Conservation (phyloP, 2,113 vertebrate species). For the Gymnocephalus cernua region DNA sequence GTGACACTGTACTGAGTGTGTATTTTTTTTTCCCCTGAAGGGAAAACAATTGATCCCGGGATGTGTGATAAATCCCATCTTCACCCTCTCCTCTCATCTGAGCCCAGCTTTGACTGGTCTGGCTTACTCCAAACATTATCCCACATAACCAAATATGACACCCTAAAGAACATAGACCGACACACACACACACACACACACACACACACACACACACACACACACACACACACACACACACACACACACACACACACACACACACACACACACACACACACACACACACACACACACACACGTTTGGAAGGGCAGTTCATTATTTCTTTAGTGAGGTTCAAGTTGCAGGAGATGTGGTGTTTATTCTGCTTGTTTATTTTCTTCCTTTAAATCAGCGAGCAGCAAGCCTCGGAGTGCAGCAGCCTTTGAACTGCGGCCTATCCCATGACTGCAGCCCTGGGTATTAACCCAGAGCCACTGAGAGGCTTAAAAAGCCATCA, state of each 20-base stretch:
- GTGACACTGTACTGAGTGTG: slow-evolving; percentile 19
- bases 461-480: slow-evolving; percentile 85
- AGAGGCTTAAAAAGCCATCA: slow-evolving; percentile 90
- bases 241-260: slow-evolving; percentile 9
- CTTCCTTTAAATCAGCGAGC: slow-evolving; percentile 68
- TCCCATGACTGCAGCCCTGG: slow-evolving; percentile 81
- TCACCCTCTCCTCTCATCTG: slow-evolving; percentile 65
- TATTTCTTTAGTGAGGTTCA: slow-evolving; percentile 76
- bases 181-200: slow-evolving; percentile 13
- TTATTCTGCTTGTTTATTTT: slow-evolving; percentile 81
- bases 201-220: slow-evolving; percentile 10
- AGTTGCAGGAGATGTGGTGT: slow-evolving; percentile 75
- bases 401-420: slow-evolving; percentile 72
- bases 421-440: slow-evolving; percentile 79
- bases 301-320: slow-evolving; percentile 69
- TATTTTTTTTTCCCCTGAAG: slow-evolving; percentile 38
- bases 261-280: slow-evolving; percentile 24
- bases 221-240: slow-evolving; percentile 9
- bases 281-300: slow-evolving; percentile 10
- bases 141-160: slow-evolving; percentile 66
- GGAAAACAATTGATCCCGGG: slow-evolving; percentile 68
- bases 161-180: slow-evolving; percentile 43
- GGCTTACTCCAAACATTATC: slow-evolving; percentile 63
- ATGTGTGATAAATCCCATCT: slow-evolving; percentile 78
- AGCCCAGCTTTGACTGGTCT: slow-evolving; percentile 54